Evolutionary conservation across 2,888 invertebrate species (phyloP).

Genomic region (Microctonus hyperodae): DNA sequence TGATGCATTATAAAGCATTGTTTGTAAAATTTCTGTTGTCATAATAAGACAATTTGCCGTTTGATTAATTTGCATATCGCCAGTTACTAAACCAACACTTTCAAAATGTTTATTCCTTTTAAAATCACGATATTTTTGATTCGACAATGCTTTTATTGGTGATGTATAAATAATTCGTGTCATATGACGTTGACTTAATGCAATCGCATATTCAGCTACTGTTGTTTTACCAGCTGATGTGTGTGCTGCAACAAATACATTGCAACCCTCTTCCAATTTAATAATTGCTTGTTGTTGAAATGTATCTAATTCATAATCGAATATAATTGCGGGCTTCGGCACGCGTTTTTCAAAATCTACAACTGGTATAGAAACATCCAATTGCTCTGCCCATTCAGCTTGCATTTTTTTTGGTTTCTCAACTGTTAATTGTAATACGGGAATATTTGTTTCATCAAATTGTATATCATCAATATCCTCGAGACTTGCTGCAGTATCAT

Average conservation of each 20-base stretch:
- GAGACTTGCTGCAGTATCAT: slow-evolving; percentile 37
- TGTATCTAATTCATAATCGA: slow-evolving; percentile 91
- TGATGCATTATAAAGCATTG: slow-evolving; percentile 95
- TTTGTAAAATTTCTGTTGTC: slow-evolving; percentile 98
- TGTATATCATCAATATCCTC: slow-evolving; percentile 41
- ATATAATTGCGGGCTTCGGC: slow-evolving; percentile 84
- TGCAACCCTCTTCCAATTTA: slow-evolving; percentile 90
- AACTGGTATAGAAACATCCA: slow-evolving; percentile 83
- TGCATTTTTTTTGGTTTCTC: slow-evolving; percentile 64
- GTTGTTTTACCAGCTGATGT: slow-evolving; percentile 99
- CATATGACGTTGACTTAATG: slow-evolving; percentile 89
- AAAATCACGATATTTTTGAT: slow-evolving; percentile 99
- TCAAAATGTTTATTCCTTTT: slow-evolving; percentile 79
- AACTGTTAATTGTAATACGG: slow-evolving; percentile 73
- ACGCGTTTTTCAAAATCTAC: slow-evolving; percentile 81
- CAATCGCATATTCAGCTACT: slow-evolving; percentile 99
- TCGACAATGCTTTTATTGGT: slow-evolving; percentile 98
- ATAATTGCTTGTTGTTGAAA: slow-evolving; percentile 98
- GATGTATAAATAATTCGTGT: slow-evolving; percentile 97
- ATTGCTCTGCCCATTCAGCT: slow-evolving; percentile 87
- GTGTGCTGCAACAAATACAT: slow-evolving; percentile 98
- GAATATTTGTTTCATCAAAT: slow-evolving; percentile 60
- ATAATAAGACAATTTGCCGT: slow-evolving; percentile 96
- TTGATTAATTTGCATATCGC: slow-evolving; percentile 94
- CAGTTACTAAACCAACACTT: slow-evolving; percentile 93